Conservation (phyloP, 2,888 invertebrate genomes). For the Sphinx pinastri region DNA sequence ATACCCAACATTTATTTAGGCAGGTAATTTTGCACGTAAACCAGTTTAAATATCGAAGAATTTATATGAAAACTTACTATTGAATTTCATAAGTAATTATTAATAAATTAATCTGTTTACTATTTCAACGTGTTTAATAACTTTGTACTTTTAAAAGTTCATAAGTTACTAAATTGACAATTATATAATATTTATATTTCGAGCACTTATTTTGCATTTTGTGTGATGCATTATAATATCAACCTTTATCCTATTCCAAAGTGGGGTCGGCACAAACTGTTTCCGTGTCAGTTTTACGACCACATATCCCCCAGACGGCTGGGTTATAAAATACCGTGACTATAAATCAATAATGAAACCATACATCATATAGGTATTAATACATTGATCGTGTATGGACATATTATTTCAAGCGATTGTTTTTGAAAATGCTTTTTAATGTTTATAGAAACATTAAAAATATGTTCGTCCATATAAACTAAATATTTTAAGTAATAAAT, state of each 20-base stretch:
- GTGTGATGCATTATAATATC: no score
- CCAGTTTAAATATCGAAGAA: conserved; percentile 29
- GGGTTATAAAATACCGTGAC: no score
- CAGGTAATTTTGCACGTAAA: conserved; percentile 40
- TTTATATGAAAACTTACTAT: background rate
- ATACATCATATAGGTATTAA: no score
- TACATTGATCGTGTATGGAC: no score
- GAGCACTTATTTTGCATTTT: background rate
- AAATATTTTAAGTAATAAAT: background rate
- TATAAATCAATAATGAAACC: no score
- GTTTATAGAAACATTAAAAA: background rate
- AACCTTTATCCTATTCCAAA: no score
- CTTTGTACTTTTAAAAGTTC: conserved; percentile 6
- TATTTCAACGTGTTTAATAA: background rate
- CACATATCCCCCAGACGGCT: no score
- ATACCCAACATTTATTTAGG: conserved; percentile 47
- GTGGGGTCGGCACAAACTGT: no score
- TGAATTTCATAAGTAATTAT: background rate
- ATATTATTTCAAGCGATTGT: no score
- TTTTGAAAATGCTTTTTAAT: no score
- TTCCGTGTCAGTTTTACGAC: no score
- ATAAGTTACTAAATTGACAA: conserved; percentile 20
- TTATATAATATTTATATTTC: background rate
- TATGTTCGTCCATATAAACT: background rate
- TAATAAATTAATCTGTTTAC: background rate